Evolutionary conservation across 2,113 vertebrate genomes (phyloP).

Genomic region (Anguilla japonica): DNA sequence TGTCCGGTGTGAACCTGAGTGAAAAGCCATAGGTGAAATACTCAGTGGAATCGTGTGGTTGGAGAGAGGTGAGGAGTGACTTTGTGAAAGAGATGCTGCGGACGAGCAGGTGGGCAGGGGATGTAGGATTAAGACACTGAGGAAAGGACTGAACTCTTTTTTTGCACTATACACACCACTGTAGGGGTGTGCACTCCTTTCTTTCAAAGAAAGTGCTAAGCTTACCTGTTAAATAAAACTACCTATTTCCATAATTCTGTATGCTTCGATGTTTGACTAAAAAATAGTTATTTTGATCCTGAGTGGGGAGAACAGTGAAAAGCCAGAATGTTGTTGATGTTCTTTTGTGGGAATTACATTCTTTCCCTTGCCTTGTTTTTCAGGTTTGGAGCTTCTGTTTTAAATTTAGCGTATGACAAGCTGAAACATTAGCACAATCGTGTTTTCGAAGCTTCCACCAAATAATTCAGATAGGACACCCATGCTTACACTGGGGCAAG

Average conservation of each 20-base stretch:
- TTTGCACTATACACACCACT: background rate
- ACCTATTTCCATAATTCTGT: constrained; percentile 18
- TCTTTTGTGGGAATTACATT: too few relatives aligned
- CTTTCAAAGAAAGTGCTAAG: too few relatives aligned
- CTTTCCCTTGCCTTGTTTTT: too few relatives aligned
- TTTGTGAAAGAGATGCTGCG: background rate
- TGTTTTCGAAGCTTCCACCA: too few relatives aligned
- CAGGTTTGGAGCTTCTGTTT: too few relatives aligned
- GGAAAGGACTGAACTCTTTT: background rate
- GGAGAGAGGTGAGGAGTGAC: background rate
- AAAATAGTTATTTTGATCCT: constrained; percentile 25
- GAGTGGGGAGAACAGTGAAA: background rate
- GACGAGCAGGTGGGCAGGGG: background rate
- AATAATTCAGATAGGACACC: too few relatives aligned
- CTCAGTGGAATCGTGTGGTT: background rate
- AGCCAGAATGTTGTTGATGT: too few relatives aligned
- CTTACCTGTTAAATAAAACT: too few relatives aligned
- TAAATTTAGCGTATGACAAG: too few relatives aligned
- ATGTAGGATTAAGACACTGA: background rate
- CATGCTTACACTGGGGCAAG: background rate
- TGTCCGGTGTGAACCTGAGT: too few relatives aligned
- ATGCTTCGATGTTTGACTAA: constrained; percentile 27
- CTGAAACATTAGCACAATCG: too few relatives aligned
- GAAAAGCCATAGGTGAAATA: background rate
- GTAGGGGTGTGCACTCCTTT: too few relatives aligned